Conservation (phyloP, 2,113 vertebrate species). For the Cheilinus undulatus region DNA sequence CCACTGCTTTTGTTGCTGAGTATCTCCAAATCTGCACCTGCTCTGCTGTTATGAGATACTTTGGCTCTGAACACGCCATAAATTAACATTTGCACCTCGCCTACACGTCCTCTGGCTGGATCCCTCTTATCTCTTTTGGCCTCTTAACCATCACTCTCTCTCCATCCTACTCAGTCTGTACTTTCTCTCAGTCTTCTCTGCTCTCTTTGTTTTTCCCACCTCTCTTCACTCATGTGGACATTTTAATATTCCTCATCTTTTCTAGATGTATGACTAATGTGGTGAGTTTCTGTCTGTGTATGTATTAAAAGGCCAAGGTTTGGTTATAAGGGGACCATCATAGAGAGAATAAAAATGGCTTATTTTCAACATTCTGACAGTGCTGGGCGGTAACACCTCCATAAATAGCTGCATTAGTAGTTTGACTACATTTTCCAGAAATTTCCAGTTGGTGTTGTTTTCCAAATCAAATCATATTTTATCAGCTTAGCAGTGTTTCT, state of each 20-base stretch:
- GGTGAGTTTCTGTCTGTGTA: not conserved
- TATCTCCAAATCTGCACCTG: not conserved
- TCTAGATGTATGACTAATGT: not conserved
- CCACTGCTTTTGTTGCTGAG: not conserved
- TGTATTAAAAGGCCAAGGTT: too few relatives aligned
- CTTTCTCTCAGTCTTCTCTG: not conserved
- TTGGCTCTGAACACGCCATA: not conserved
- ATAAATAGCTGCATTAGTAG: too few relatives aligned
- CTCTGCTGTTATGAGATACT: constrained; percentile 7
- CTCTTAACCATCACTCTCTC: not conserved
- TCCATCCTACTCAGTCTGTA: not conserved
- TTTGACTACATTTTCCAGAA: too few relatives aligned
- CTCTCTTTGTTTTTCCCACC: too few relatives aligned
- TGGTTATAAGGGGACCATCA: too few relatives aligned
- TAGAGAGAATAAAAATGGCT: too few relatives aligned
- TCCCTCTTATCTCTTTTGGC: constrained; percentile 9
- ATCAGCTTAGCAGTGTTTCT: too few relatives aligned
- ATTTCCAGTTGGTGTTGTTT: too few relatives aligned
- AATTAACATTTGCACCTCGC: constrained; percentile 20
- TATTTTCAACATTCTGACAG: too few relatives aligned
- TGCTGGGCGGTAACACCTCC: too few relatives aligned
- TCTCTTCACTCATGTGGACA: not conserved
- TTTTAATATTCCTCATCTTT: not conserved
- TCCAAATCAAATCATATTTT: too few relatives aligned
- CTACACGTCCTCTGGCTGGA: not conserved